Evolutionary conservation across 2,888 invertebrate species (phyloP), one percentile per base, ranked within the genome.

Genomic region (Cosmorhoe ocellata): DNA sequence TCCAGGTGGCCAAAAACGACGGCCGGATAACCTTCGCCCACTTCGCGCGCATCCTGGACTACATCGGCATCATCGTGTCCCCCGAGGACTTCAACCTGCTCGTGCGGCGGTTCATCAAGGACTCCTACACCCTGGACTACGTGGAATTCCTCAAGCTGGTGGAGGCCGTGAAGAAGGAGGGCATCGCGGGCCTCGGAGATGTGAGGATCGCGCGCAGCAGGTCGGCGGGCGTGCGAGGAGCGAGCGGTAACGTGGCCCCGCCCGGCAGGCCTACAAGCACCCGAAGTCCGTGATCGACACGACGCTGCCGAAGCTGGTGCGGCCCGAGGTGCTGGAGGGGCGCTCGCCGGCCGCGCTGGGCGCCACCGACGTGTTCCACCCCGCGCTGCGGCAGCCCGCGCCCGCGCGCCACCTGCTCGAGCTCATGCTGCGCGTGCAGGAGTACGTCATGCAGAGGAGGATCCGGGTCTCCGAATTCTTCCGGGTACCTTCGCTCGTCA

Each of bases 1-100:
- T 8, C 1, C 69, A 95, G 95, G 92, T 95, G 24, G 92, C 95
- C 0, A 94, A 94, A 79, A 94, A 94, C 75, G 91, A 91, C 56
- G 96, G 96, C 3, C 92, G 93, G 1, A 94, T 96, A 12, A 95
- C 95, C 0, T 92, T 95, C 14, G 91, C 94, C 0, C 96, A 96
- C 79, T 95, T 96, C 74, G 93, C 93, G 0, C 91, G 95, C 52
- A 92, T 96, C 49, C 82, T 96, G 10, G 92, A 93, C 68, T 95
- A 94, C 78, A 84, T 95, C 69, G 93, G 93, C 42, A 92, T 96
- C 53, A 82, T 92, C 22, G 80, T 96, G 11, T 93, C 94, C 0
- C 88, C 94, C 1, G 92, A 94, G 11, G 96, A 96, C 80, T 95
- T 95, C 76, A 91, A 93, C 66, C 80, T 96, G 36, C 82, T 96